phyloP scores from a whole-genome alignment of 2,797 vertebrate species.

The Hippopotamyrus pictus region DNA sequence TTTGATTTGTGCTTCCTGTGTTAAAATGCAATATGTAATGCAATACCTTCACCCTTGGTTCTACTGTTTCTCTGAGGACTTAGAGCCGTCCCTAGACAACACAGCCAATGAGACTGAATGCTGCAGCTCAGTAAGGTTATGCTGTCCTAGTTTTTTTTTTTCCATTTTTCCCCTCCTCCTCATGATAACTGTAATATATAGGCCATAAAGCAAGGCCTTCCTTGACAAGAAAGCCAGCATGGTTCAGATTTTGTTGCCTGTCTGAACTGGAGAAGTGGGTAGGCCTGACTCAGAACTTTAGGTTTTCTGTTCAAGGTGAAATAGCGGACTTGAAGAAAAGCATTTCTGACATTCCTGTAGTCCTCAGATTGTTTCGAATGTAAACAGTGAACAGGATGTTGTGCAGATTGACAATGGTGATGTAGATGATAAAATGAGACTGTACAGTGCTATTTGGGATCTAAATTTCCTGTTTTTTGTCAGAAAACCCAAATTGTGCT shows the following conservation, averaged over 20 bases:
- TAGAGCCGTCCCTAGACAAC: conserved; percentile 44
- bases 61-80: conserved; percentile 21
- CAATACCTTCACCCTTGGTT: conserved; percentile 36
- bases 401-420: conserved; percentile 36
- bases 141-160: conserved; percentile 59
- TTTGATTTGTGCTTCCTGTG: neutral
- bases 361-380: conserved; percentile 32
- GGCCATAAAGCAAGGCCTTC: conserved; percentile 56
- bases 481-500: neutral
- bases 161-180: conserved; percentile 36
- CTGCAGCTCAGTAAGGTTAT: conserved; percentile 57
- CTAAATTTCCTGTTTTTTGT: conserved; percentile 17
- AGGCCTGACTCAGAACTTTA: neutral
- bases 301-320: neutral
- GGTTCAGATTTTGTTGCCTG: neutral
- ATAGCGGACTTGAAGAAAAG: conserved; percentile 25
- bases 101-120: conserved; percentile 52
- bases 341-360: conserved; percentile 43
- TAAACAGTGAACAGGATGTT: conserved; percentile 59
- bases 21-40: conserved; percentile 14
- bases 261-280: neutral
- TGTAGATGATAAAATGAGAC: conserved; percentile 44
- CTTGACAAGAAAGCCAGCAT: neutral
- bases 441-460: conserved; percentile 21
- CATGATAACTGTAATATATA: conserved; percentile 60